Evolutionary conservation across 2,797 vertebrate species (phyloP), one percentile per base, ranked within the genome.

Genomic region (Phyllotis vaccarum): DNA sequence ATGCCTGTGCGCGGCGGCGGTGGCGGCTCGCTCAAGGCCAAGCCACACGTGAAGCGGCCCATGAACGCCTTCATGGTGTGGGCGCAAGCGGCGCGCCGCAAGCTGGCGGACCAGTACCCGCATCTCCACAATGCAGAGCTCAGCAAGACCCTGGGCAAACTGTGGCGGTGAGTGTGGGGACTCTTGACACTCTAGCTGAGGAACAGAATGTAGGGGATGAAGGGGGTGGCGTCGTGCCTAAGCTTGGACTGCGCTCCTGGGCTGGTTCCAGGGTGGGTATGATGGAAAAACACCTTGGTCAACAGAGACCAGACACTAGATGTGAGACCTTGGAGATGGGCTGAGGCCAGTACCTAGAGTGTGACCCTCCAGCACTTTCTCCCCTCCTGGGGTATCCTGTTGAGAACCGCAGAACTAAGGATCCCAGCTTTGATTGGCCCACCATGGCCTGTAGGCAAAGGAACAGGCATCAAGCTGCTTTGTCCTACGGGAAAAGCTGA

Each of bases 11-110:
- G 99, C 19, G 99, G 99, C 27, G 99, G 98, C 96, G 99, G 99
- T 91, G 97, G 97, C 52, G 97, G 97, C 76, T 90, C 97, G 11
- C 98, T 99, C 89, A 99, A 99, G 97, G 99, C 97, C 96, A 99
- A 99, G 94, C 99, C 99, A 16, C 99, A 99, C 1, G 99, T 99
- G 89, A 99, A 99, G 98, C 98, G 99, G 11, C 99, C 99, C 97
- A 99, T 99, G 99, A 99, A 99, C 97, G 99, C 99, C 13, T 99
- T 99, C 98, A 99, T 99, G 99, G 99, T 99, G 82, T 99, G 99
- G 99, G 99, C 99, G 70, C 99, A 99, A 96, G 99, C 99, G 5
- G 99, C 99, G 86, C 99, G 99, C 78, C 98, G 99, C 94, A 99
- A 99, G 96, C 99, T 99, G 95, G 99, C 99, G 7, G 99, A 99